Evolutionary conservation across 2,113 vertebrate genomes (phyloP).

Genomic region (Taxidea taxus): DNA sequence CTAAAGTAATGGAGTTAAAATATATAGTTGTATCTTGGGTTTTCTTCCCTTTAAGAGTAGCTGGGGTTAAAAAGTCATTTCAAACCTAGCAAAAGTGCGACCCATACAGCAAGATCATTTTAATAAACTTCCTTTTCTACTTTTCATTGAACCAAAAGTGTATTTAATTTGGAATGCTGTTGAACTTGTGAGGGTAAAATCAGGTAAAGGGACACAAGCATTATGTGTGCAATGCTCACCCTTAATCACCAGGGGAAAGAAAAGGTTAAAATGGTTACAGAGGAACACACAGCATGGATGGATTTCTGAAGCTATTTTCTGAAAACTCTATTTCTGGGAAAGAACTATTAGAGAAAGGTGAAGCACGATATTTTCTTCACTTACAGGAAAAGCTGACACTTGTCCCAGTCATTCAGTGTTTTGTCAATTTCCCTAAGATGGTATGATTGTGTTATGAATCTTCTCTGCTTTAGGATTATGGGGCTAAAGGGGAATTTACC

Average conservation of each 20-base stretch:
- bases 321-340: conserved; percentile 20
- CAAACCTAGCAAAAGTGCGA: not conserved
- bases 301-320: not conserved
- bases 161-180: not conserved
- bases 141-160: not conserved
- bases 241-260: not conserved
- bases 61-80: not conserved
- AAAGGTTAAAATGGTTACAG: not conserved
- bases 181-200: not conserved
- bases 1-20: not conserved
- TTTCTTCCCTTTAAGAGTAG: not conserved
- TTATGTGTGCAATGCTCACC: not conserved
- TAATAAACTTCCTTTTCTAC: not conserved
- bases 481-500: not conserved
- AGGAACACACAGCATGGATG: not conserved
- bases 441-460: not conserved
- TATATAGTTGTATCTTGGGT: not conserved
- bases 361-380: not conserved
- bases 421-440: not conserved
- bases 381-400: not conserved
- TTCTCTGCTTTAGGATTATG: not conserved
- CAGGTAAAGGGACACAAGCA: not conserved
- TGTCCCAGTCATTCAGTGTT: not conserved
- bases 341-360: not conserved
- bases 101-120: not conserved